A percentile compares a stretch with the other conserved stretches of the same genome.
These are phyloP conservation scores for Bettongia penicillata DNA, from an alignment of 2,113 vertebrate genomes.

Conservation along the genomic window DNA sequence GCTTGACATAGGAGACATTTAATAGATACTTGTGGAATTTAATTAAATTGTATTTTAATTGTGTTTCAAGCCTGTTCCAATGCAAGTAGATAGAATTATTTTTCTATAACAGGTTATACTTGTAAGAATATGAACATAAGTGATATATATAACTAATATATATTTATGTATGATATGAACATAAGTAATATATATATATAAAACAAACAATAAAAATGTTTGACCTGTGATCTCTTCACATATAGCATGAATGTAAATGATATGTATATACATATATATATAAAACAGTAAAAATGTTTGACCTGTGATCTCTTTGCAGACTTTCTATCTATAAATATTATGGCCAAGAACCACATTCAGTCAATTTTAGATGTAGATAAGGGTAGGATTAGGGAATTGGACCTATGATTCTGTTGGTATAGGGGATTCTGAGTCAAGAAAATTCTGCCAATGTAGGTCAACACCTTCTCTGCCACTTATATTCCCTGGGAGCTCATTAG, in stretches of 20 bases:
- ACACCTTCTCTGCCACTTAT: not conserved
- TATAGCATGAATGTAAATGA: not conserved
- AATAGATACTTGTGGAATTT: not conserved
- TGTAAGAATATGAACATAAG: not conserved
- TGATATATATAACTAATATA: not conserved
- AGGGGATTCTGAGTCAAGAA: not conserved
- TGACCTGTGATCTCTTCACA: not conserved
- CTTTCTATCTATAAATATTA: not conserved
- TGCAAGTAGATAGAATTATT: not conserved
- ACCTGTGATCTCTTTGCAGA: not conserved
- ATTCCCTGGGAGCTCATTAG: not conserved
- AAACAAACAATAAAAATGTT: not conserved
- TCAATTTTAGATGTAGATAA: conserved; percentile 17
- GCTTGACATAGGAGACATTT: not conserved
- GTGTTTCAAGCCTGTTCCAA: conserved; percentile 26
- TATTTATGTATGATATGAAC: too few relatives aligned
- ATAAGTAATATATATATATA: not conserved
- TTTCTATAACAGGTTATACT: not conserved
- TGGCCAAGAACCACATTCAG: not conserved
- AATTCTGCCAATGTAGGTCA: not conserved
- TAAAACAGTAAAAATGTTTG: not conserved
- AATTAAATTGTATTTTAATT: not conserved
- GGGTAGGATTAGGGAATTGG: not conserved
- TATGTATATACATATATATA: not conserved
- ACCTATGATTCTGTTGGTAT: not conserved